phyloP scores from a whole-genome alignment of 2,797 vertebrate species.

The Artibeus jamaicensis region DNA sequence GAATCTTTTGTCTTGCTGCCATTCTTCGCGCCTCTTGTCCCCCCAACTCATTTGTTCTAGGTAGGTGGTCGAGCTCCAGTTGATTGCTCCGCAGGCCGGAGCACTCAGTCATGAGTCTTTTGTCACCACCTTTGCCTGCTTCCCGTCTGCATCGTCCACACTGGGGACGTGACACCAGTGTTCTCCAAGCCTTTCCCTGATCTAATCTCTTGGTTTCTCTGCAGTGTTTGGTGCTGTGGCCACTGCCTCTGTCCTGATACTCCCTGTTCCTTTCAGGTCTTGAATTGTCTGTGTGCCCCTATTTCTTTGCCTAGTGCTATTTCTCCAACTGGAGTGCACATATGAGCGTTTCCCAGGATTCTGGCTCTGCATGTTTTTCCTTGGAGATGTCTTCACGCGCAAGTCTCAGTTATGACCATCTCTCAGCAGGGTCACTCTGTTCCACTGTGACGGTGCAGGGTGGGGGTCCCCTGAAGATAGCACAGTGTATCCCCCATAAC shows the following conservation, averaged over 20 bases:
- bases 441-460: not conserved
- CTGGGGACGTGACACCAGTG: not conserved
- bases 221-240: not conserved
- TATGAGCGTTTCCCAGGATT: not conserved
- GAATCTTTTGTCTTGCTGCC: too few relatives aligned
- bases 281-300: not conserved
- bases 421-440: not conserved
- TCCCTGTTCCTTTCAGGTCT: not conserved
- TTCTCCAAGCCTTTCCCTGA: not conserved
- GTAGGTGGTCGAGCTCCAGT: too few relatives aligned
- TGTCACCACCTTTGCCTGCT: not conserved
- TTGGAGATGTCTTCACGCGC: not conserved
- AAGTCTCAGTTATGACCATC: not conserved
- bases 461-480: too few relatives aligned
- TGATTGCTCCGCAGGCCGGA: too few relatives aligned
- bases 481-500: too few relatives aligned
- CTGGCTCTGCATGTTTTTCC: not conserved
- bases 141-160: not conserved
- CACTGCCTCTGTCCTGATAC: not conserved
- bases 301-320: not conserved
- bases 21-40: too few relatives aligned
- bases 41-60: too few relatives aligned
- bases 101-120: too few relatives aligned
- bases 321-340: not conserved
- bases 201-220: not conserved